Evolutionary conservation across 2,888 invertebrate species (phyloP), one percentile per base, ranked within the genome.

Genomic region (Standfussiana lucernea): DNA sequence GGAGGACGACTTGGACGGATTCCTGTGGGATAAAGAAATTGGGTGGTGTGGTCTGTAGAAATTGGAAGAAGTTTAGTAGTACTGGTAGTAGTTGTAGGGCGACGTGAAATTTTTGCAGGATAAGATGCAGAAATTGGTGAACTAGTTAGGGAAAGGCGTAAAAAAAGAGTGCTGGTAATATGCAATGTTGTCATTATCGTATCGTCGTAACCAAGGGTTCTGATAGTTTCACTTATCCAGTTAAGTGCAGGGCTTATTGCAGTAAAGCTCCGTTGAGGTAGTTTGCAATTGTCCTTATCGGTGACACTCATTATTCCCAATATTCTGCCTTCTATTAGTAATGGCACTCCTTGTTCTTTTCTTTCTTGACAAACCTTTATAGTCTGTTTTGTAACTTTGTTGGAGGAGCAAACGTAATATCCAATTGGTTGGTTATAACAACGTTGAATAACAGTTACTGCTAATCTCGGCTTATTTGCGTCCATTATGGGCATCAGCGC

Each of bases 271-370:
- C 84, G 85, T 80, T 92, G 91, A 40, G 81, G 76, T 42, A 78
- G 68, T 73, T 59, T 64, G 72, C 92, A 91, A 40, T 73, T 75
- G n/a, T 79, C 77, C 53, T 69, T 76, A 28, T 86, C 86, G 3
- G 50, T 75, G 28, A 83, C 61, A 24, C 85, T 79, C 53, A 89
- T 89, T 21, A 93, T 88, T 7, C 93, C 93, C 64, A 93, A 72
- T 70, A 95, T 84, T 73, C 86, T 85, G 42, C 88, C 88, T n/a
- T 90, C 83, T n/a, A 93, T 76, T 35, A 95, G 79, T 35, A 95
- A 85, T 4, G 95, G 95, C 13, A 90, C 77, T 3, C 95, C 95
- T 82, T 93, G 90, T 75, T 85, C 83, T 50, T 88, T 78, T 42
- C 74, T 72, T 24, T 77, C 47, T 50, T 83, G 82, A 74, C 91